Percentiles rank a stretch among this genome's conserved stretches.
These are phyloP conservation scores for Cyphomyrus plagiostoma DNA, from an alignment of 2,113 vertebrate genomes.

Conservation along the genomic window DNA sequence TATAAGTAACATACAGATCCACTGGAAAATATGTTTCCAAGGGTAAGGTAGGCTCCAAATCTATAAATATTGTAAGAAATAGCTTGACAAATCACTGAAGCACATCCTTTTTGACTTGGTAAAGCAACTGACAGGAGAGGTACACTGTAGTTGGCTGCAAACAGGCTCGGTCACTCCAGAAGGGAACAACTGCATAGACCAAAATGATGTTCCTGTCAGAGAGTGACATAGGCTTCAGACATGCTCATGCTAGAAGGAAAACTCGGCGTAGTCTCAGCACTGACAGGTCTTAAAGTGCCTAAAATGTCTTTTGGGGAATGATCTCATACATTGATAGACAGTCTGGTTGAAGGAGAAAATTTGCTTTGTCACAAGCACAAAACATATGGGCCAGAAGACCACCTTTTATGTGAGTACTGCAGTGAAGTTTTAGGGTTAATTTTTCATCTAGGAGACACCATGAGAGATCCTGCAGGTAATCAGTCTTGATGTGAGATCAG, in stretches of 20 bases:
- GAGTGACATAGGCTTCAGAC: slow-evolving; percentile 20
- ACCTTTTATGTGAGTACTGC: slow-evolving; percentile 9
- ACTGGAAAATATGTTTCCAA: neutral
- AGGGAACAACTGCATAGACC: slow-evolving; percentile 18
- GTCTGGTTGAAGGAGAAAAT: slow-evolving; percentile 15
- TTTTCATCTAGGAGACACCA: slow-evolving; percentile 30
- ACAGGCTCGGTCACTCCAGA: slow-evolving; percentile 18
- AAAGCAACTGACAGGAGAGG: neutral
- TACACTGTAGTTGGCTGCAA: slow-evolving; percentile 6
- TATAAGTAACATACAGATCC: neutral
- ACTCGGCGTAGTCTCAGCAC: slow-evolving; percentile 21
- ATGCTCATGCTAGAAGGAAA: slow-evolving; percentile 17
- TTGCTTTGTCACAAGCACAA: slow-evolving; percentile 24
- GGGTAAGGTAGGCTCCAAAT: neutral
- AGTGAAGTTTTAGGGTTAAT: slow-evolving; percentile 24
- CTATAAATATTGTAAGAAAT: neutral
- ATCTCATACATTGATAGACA: slow-evolving; percentile 25
- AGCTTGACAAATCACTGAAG: slow-evolving; percentile 10
- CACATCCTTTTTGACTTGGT: neutral
- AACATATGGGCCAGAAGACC: slow-evolving; percentile 11
- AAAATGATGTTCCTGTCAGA: slow-evolving; percentile 26
- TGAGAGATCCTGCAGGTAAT: slow-evolving; percentile 40
- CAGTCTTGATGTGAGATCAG: slow-evolving; percentile 35
- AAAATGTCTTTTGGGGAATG: slow-evolving; percentile 21
- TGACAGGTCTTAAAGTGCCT: slow-evolving; percentile 24